Percentiles rank a stretch among this genome's conserved stretches.
phyloP scores from a whole-genome alignment of 1,140 invertebrate genomes.

The Drosophila sp. region DNA sequence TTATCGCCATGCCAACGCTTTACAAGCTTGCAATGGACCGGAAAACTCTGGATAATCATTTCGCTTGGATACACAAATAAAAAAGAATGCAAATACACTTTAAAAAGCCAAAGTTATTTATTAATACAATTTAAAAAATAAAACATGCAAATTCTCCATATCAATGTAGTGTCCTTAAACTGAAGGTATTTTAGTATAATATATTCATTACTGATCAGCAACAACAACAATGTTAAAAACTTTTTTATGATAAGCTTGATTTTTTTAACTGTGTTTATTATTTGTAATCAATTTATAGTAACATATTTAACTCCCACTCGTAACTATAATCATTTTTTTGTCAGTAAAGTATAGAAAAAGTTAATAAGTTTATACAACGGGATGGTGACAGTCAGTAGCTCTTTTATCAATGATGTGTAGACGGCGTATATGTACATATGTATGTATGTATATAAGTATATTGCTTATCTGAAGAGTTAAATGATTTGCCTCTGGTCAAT shows the following conservation, averaged over 20 bases:
- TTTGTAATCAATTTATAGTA: background rate
- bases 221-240: too few species aligned
- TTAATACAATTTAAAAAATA: background rate
- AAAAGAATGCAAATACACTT: background rate
- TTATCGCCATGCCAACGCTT: background rate
- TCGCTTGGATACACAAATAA: background rate
- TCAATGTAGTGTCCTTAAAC: too few species aligned
- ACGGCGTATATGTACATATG: background rate
- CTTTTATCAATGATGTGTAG: slow-evolving; percentile 2
- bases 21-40: background rate
- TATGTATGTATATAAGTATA: background rate
- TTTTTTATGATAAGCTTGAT: too few species aligned
- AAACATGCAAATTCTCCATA: too few species aligned
- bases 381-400: background rate
- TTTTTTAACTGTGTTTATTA: background rate
- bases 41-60: slow-evolving; percentile 1
- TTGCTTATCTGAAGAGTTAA: slow-evolving; percentile 10
- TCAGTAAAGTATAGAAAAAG: background rate
- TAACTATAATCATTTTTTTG: background rate
- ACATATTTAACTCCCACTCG: slow-evolving; percentile 3
- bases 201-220: too few species aligned
- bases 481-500: slow-evolving; percentile 1
- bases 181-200: too few species aligned
- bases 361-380: background rate
- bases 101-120: background rate